Evolutionary conservation across 2,113 vertebrate species (phyloP).

Genomic region (Cavia porcellus): DNA sequence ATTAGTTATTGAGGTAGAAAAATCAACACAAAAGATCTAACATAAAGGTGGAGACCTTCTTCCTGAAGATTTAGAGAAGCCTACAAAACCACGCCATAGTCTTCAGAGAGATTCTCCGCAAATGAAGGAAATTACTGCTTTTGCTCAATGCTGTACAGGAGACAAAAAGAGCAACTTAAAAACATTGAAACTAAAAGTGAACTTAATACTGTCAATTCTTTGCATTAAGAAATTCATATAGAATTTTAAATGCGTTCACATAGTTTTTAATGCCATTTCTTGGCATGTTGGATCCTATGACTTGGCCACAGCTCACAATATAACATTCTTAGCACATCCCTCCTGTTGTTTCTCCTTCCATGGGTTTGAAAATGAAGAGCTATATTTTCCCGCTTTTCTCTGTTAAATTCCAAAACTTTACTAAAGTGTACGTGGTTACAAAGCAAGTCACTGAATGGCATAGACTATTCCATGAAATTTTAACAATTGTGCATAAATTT

Average conservation of each 20-base stretch:
- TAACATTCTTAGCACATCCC: not conserved
- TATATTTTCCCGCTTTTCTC: rapidly evolving
- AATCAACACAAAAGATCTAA: not conserved
- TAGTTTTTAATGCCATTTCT: not conserved
- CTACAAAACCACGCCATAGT: not conserved
- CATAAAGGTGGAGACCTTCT: not conserved
- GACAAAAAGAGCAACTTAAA: not conserved
- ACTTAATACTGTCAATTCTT: not conserved
- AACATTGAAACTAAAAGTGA: not conserved
- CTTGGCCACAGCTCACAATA: not conserved
- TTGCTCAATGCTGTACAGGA: not conserved
- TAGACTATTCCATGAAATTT: not conserved
- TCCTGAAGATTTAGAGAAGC: not conserved
- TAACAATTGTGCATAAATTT: not conserved
- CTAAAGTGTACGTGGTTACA: not conserved
- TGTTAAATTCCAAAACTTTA: constrained; percentile 4
- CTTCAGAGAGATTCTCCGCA: not conserved
- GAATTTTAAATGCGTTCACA: not conserved
- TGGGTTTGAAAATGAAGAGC: not conserved
- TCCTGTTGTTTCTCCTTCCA: not conserved
- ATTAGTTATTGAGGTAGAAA: not conserved
- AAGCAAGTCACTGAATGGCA: not conserved
- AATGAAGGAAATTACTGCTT: not conserved
- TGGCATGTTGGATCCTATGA: not conserved
- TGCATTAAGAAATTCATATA: not conserved